These are phyloP conservation scores for Zaprionus africanus DNA, from an alignment of 1,140 invertebrate species.

Conservation along the genomic window DNA sequence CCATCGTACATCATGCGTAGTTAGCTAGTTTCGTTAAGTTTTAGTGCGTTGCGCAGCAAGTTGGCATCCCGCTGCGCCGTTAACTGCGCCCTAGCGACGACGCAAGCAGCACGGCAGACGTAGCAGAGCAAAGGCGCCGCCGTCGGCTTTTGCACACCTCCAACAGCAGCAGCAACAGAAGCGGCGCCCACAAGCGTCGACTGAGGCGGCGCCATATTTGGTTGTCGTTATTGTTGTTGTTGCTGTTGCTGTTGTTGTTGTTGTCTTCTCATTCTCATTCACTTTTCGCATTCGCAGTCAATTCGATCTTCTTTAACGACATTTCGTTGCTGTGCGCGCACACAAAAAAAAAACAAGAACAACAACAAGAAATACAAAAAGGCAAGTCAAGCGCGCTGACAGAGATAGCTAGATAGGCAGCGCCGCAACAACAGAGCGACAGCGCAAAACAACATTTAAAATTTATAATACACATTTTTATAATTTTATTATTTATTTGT, in stretches of 20 bases:
- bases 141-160: constrained; percentile 54
- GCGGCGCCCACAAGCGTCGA: constrained; percentile 51
- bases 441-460: constrained; percentile 36
- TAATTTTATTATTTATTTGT: constrained; percentile 4
- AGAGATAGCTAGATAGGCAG: constrained; percentile 12
- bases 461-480: constrained; percentile 18
- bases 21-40: constrained; percentile 1
- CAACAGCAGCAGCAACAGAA: constrained; percentile 16
- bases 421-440: constrained; percentile 17
- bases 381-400: constrained; percentile 29
- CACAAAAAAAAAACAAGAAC: constrained; percentile 40
- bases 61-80: constrained; percentile 3
- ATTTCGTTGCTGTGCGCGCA: constrained; percentile 51
- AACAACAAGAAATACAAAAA: constrained; percentile 21
- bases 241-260: constrained; percentile 15
- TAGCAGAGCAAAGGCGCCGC: constrained; percentile 23
- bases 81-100: constrained; percentile 5
- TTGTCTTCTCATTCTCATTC: constrained; percentile 54
- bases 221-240: constrained; percentile 37
- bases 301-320: constrained; percentile 77
- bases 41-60: constrained; percentile 3
- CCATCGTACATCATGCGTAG: not conserved
- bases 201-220: constrained; percentile 67
- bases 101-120: not conserved
- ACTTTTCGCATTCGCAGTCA: constrained; percentile 60